Evolutionary conservation across 2,113 vertebrate genomes (phyloP), one percentile per base, ranked within the genome.

Genomic region (Zosterops lateralis): DNA sequence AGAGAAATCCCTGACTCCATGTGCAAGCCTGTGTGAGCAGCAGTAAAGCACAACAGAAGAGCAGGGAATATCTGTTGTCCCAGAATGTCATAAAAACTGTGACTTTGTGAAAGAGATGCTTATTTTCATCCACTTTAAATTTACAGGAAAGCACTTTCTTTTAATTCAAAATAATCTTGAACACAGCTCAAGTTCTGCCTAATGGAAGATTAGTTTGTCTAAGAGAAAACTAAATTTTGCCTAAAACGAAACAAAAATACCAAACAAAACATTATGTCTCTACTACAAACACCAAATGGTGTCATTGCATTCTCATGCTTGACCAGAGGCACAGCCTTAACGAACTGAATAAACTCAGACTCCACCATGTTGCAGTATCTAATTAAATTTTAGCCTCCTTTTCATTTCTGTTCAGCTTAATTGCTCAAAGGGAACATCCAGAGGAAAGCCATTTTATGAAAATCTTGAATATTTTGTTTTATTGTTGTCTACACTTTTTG

Each of bases 1-100:
- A 14, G 12, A 67, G 72, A 66, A 74, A 65, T 11, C 21, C 48
- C 54, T 6, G 16, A 40, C 58, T 79, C 72, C 36, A 32, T 1
- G 2, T 6, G 22, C 4, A 58, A 73, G 50, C 9, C 82, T 38
- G 12, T 42, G 51, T 0, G 0, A 84, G 66, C 3, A 5, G 38
- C 25, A 58, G 44, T 3, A 78, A 56, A 72, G 61, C 24, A 67
- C 36, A 82, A 29, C 6, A 31, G 40, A 79, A 79, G 22, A 78
- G 25, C 12, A 26, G 17, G 14, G 31, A 87, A 25, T 51, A 47
- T 16, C 22, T 50, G 20, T 3, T 50, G 18, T 45, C 48, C 34
- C 48, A 67, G 7, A 22, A 57, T 12, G 16, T 22, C 56, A 51
- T 10, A 67, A 45, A 62, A 82, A 45, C 32, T 56, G 40, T 7